A percentile compares a stretch with the other conserved stretches of the same genome.
These are phyloP conservation scores for Anarrhichthys ocellatus DNA, from an alignment of 2,113 vertebrate genomes.

Conservation along the genomic window DNA sequence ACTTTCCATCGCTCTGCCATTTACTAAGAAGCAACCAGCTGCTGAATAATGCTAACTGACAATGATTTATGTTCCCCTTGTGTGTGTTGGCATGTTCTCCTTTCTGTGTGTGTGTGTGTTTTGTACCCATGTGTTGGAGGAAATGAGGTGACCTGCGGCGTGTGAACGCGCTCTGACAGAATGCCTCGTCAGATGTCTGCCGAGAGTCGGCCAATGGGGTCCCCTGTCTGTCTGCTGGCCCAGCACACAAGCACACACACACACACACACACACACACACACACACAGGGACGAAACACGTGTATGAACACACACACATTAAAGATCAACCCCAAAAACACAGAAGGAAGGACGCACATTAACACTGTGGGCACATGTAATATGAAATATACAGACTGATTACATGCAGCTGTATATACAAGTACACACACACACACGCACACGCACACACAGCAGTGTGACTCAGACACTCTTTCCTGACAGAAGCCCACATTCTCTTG, in stretches of 20 bases:
- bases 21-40: conserved; percentile 44
- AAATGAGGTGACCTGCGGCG: conserved; percentile 68
- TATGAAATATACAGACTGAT: conserved; percentile 7
- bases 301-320: background rate
- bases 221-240: conserved; percentile 51
- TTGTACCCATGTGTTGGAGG: conserved; percentile 19
- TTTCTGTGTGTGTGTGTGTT: background rate
- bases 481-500: background rate
- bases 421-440: conserved; percentile 26
- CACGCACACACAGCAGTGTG: conserved; percentile 33
- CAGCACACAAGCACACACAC: conserved; percentile 14
- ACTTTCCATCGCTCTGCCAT: conserved; percentile 27
- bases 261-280: conserved; percentile 6
- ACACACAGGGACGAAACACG: background rate
- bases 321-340: conserved; percentile 19
- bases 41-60: conserved; percentile 66
- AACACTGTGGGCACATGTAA: conserved; percentile 14
- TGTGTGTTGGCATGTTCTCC: conserved; percentile 31
- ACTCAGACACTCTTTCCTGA: conserved; percentile 23
- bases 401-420: conserved; percentile 16
- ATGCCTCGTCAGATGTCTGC: conserved; percentile 72
- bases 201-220: conserved; percentile 58
- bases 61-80: conserved; percentile 51
- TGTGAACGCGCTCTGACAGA: conserved; percentile 64
- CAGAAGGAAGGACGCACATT: conserved; percentile 13